Percentiles rank a stretch among this genome's conserved stretches.
Conservation (phyloP, 2,113 vertebrate species). For the Apodemus speciosus region DNA sequence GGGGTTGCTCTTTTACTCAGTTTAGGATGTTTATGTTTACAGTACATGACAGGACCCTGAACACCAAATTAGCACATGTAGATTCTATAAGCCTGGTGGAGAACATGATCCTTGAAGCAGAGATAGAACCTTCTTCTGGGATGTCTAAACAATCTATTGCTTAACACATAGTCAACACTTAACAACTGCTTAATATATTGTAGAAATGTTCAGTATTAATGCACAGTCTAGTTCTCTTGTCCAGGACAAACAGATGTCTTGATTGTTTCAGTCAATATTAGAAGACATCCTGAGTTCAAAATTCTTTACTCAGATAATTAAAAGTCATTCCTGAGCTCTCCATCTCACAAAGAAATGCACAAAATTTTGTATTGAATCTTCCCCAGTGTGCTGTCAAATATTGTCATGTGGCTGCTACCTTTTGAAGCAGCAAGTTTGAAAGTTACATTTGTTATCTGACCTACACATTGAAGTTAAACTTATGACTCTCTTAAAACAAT, state of each 20-base stretch:
- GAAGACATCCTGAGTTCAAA: background rate
- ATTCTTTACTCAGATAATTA: background rate
- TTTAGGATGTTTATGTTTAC: background rate
- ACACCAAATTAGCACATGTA: background rate
- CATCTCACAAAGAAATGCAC: background rate
- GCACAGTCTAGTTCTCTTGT: background rate
- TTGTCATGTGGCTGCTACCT: too few relatives aligned
- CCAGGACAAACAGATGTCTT: background rate
- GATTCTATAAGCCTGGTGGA: too few relatives aligned
- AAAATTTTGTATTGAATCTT: background rate
- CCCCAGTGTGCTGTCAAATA: fast-evolving
- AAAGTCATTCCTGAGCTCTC: background rate
- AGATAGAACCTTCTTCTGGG: background rate
- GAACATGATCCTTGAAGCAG: background rate
- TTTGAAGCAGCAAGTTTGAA: background rate
- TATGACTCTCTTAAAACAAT: background rate
- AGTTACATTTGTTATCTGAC: background rate
- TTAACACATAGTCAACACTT: background rate
- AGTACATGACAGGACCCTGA: background rate
- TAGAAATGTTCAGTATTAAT: background rate
- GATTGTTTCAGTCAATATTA: background rate
- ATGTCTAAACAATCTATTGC: background rate
- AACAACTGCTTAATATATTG: background rate
- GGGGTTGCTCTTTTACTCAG: background rate
- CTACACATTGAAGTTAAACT: background rate